Percentiles rank a stretch among this genome's conserved stretches.
Evolutionary conservation across 2,888 invertebrate genomes (phyloP).

Genomic region (Tricholauxania praeusta): DNA sequence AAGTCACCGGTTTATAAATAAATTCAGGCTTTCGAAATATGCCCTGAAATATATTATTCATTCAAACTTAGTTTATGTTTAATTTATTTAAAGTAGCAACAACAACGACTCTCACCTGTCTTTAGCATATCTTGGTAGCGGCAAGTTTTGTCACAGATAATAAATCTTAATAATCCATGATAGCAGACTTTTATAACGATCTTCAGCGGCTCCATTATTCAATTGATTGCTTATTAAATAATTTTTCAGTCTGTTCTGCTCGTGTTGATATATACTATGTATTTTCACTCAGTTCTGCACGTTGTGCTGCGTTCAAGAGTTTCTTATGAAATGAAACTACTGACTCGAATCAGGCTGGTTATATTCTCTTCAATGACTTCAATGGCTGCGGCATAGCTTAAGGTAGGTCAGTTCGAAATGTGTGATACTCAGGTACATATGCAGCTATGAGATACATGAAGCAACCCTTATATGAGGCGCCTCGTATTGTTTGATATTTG

Average conservation of each 20-base stretch:
- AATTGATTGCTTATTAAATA: slow-evolving; percentile 28
- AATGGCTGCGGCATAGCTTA: neutral
- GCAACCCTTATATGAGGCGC: neutral
- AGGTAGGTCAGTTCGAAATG: slow-evolving; percentile 11
- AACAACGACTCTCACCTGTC: slow-evolving; percentile 50
- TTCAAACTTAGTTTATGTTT: too few relatives aligned
- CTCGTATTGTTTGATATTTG: neutral
- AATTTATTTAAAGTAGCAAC: neutral
- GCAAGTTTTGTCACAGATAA: slow-evolving; percentile 36
- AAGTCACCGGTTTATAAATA: too few relatives aligned
- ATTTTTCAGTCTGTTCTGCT: slow-evolving; percentile 14
- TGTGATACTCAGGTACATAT: neutral
- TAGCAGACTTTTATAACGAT: slow-evolving; percentile 46
- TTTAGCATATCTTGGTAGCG: slow-evolving; percentile 55
- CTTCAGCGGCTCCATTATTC: neutral
- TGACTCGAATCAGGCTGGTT: neutral
- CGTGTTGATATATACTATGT: neutral
- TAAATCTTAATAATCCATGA: slow-evolving; percentile 38
- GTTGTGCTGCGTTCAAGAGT: neutral
- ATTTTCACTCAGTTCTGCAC: neutral
- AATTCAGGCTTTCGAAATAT: too few relatives aligned
- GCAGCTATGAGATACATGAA: neutral
- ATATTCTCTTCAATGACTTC: neutral
- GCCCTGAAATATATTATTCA: too few relatives aligned
- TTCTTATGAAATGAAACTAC: slow-evolving; percentile 14